Percentiles rank a stretch among this genome's conserved stretches.
phyloP scores from a whole-genome alignment of 2,888 invertebrate species.

The Adelognathus sp. region DNA sequence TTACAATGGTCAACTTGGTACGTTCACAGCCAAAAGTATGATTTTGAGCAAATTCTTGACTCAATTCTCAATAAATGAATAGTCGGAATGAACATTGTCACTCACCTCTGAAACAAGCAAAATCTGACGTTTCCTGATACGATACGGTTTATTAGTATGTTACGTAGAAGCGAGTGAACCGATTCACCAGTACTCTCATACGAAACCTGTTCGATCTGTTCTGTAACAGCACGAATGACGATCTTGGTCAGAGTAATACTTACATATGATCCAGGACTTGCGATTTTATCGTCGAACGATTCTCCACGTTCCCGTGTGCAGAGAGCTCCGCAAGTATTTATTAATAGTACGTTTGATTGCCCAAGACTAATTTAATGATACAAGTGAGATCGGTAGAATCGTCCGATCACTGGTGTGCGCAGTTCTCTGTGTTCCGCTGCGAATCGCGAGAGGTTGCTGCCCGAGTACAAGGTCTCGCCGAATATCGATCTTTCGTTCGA shows the following conservation, averaged over 20 bases:
- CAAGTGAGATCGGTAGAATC: slow-evolving; percentile 57
- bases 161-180: background rate
- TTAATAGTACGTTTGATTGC: slow-evolving; percentile 67
- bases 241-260: slow-evolving; percentile 29
- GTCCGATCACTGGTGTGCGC: slow-evolving; percentile 31
- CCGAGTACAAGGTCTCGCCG: slow-evolving; percentile 41
- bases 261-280: background rate
- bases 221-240: slow-evolving; percentile 25
- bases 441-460: slow-evolving; percentile 32
- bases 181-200: background rate
- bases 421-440: slow-evolving; percentile 38
- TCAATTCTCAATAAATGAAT: too few relatives aligned
- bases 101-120: too few relatives aligned
- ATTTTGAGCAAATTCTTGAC: too few relatives aligned
- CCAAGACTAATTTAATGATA: slow-evolving; percentile 74
- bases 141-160: background rate
- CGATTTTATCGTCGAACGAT: slow-evolving; percentile 13
- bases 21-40: too few relatives aligned
- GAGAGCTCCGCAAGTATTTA: slow-evolving; percentile 44
- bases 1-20: too few relatives aligned
- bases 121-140: background rate
- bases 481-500: slow-evolving; percentile 34
- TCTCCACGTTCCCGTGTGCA: background rate
- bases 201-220: slow-evolving; percentile 16
- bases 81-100: too few relatives aligned